Base-by-base conservation (phyloP, 2,113 vertebrate genomes). In the Tachysurus fulvidraco region DNA sequence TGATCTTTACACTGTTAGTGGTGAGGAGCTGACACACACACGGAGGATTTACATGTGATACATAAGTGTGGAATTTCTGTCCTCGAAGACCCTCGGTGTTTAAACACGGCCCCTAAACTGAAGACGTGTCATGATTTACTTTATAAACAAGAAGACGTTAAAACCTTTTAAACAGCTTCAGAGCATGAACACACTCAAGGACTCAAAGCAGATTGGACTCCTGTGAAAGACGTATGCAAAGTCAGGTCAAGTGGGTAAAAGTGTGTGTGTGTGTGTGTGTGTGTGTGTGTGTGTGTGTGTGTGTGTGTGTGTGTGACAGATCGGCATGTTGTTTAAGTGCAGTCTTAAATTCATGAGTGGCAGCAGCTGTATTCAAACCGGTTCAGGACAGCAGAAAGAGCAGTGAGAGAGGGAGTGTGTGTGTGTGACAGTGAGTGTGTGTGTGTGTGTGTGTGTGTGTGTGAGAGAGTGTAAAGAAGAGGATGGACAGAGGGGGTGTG, bases 301-400 rank as follows among this genome's bases (percentile, higher is more conserved):
- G 88, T 89, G 89, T 60, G 83, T 41, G 86, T 86, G 88, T 84
- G 82, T 84, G 78, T 83, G 73, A 69, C 93, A 93, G 93, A 93
- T 88, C 91, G 91, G 36, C 5, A 46, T 89, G 91, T 92, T 94
- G 93, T 95, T 95, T 95, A 95, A 96, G 91, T 81, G 82, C 85
- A 85, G 69, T 90, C 82, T 83, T 95, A 94, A 93, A 96, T 95
- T 95, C 95, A 96, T 95, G 92, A 52, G 69, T 83, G 76, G 78
- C 55, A 80, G 91, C 95, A 95, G 95, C 94, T 95, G 94, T 94
- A 95, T 94, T 95, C 95, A 93, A 92, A 94, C 89, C 82, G 90
- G 84, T 78, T 85, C 1, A 21, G 89, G 44, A 78, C 74, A 73
- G 79, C 83, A 92, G 87, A 89, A 92, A 57, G 91, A 86, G 86